These are phyloP conservation scores for Plebejus anna DNA, from an alignment of 2,888 invertebrate species.

Conservation along the genomic window DNA sequence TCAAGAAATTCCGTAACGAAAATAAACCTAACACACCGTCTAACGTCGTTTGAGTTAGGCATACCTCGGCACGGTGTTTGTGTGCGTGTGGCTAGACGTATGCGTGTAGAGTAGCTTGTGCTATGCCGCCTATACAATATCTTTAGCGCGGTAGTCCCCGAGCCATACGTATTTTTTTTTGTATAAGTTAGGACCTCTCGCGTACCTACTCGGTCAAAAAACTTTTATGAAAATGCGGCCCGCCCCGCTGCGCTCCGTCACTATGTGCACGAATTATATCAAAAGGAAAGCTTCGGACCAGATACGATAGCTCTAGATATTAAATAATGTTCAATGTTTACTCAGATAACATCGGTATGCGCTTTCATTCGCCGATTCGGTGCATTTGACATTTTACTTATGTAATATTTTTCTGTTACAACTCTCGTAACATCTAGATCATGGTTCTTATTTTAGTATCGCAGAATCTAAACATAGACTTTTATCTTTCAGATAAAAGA, in stretches of 20 bases:
- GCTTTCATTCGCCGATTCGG: conserved; percentile 7
- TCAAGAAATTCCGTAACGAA: too few species aligned
- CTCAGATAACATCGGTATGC: conserved; percentile 15
- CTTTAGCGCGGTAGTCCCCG: too few species aligned
- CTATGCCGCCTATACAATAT: too few species aligned
- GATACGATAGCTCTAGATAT: conserved; percentile 17
- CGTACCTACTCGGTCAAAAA: background rate
- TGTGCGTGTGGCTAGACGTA: too few species aligned
- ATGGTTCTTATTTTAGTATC: background rate
- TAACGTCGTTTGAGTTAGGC: too few species aligned
- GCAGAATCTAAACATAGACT: conserved; percentile 5
- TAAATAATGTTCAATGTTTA: conserved; percentile 26
- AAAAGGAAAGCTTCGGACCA: conserved; percentile 14
- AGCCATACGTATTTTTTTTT: too few species aligned
- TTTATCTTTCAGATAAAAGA: conserved; percentile 4
- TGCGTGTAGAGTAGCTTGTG: too few species aligned
- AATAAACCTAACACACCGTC: too few species aligned
- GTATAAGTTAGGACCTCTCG: background rate
- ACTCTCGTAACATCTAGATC: conserved; percentile 15
- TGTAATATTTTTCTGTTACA: background rate
- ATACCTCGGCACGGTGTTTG: too few species aligned
- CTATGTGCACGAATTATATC: background rate
- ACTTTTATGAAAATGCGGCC: background rate
- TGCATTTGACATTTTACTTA: background rate
- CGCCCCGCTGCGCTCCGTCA: background rate